Evolutionary conservation across 2,797 vertebrate genomes (phyloP).

Genomic region (Tauraco hartlaubi): DNA sequence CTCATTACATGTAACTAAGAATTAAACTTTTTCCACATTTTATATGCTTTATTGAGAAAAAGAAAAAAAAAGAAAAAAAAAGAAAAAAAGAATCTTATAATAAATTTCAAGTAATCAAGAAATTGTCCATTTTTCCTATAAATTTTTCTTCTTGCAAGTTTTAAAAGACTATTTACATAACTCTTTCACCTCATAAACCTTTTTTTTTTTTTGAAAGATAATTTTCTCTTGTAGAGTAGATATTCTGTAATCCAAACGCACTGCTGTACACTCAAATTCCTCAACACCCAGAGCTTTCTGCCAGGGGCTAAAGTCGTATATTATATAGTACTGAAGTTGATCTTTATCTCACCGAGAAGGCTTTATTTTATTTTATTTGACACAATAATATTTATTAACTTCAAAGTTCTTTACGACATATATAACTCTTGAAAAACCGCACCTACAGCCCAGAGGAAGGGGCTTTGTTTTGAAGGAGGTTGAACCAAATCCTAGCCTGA

Average conservation of each 20-base stretch:
- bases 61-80: background rate
- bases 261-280: background rate
- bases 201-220: background rate
- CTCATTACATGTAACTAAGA: background rate
- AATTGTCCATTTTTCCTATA: background rate
- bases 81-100: background rate
- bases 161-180: background rate
- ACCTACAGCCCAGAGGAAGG: background rate
- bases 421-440: conserved; percentile 23
- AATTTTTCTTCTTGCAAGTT: background rate
- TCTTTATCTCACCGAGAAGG: conserved; percentile 25
- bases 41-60: background rate
- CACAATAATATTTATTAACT: conserved; percentile 31
- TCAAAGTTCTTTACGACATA: background rate
- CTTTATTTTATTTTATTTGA: conserved; percentile 43
- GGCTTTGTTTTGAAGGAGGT: background rate
- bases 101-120: background rate
- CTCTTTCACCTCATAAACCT: background rate
- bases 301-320: conserved; percentile 21
- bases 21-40: background rate
- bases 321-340: background rate
- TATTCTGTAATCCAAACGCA: background rate
- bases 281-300: background rate
- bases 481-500: background rate
- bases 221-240: background rate